Conservation (phyloP, 2,888 invertebrate genomes). For the Limnephilus marmoratus region DNA sequence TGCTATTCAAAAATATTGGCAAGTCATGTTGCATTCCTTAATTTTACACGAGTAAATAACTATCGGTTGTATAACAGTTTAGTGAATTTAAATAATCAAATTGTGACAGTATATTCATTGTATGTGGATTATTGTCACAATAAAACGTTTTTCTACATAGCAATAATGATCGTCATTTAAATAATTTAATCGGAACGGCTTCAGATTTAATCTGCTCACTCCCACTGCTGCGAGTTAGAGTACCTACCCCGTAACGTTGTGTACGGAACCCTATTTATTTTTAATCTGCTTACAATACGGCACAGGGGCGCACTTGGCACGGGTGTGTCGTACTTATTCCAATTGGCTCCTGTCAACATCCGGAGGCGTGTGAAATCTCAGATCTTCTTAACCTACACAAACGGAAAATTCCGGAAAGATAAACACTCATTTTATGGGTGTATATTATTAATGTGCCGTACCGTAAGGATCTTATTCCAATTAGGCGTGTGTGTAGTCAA, state of each 20-base stretch:
- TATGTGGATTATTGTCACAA: not conserved
- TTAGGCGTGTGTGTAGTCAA: not conserved
- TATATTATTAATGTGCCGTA: not conserved
- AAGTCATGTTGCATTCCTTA: too few species aligned
- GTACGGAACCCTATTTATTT: slow-evolving; percentile 59
- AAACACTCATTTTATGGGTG: not conserved
- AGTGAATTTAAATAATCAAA: not conserved
- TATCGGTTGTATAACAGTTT: too few species aligned
- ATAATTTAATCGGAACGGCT: slow-evolving; percentile 40
- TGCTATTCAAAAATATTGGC: too few species aligned
- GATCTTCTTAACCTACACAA: not conserved
- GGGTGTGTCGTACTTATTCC: not conserved
- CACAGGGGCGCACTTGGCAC: slow-evolving; percentile 27
- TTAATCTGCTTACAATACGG: slow-evolving; percentile 52
- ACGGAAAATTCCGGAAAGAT: not conserved
- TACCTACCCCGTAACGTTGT: not conserved
- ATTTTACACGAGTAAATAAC: too few species aligned
- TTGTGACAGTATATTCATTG: slow-evolving; percentile 3
- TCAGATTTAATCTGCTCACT: slow-evolving; percentile 31
- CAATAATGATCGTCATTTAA: slow-evolving; percentile 29
- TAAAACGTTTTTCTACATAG: slow-evolving; percentile 5
- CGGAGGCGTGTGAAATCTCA: not conserved
- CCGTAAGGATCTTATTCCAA: too few species aligned
- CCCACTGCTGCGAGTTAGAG: slow-evolving; percentile 17
- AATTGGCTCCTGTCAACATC: not conserved